Evolutionary conservation across 1,140 invertebrate species (phyloP).

Genomic region (Trichogramma pretiosum): DNA sequence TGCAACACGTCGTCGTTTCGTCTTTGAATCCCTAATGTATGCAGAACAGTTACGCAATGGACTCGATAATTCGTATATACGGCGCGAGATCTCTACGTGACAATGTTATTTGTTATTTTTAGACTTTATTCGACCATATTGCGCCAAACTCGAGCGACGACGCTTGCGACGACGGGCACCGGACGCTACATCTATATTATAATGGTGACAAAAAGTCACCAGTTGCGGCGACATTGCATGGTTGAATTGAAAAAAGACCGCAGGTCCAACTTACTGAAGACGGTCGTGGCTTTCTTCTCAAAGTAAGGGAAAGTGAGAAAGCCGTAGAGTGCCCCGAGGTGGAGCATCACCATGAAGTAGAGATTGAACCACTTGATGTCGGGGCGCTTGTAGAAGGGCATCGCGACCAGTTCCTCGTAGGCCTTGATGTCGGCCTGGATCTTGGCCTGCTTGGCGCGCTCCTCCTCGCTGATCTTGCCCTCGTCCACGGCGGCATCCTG

Average conservation of each 20-base stretch:
- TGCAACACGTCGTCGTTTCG: no score
- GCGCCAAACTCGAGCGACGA: no score
- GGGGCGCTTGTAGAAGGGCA: neutral
- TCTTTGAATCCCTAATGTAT: no score
- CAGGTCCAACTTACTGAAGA: neutral
- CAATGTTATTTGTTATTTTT: no score
- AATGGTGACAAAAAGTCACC: neutral
- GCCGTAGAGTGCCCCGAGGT: neutral
- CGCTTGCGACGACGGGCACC: no score
- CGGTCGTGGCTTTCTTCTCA: neutral
- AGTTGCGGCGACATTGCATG: neutral
- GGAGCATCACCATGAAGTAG: neutral
- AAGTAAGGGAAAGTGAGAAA: conserved; percentile 5
- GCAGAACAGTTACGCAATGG: no score
- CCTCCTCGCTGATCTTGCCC: neutral
- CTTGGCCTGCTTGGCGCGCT: no score
- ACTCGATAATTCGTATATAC: no score
- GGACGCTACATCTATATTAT: neutral
- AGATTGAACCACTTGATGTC: neutral
- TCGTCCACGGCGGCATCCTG: neutral
- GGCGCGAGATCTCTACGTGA: no score
- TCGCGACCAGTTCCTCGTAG: neutral
- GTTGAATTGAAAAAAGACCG: neutral
- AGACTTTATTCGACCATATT: no score
- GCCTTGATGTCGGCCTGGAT: no score